Percentiles rank a stretch among this genome's conserved stretches.
Conservation (phyloP, 2,113 vertebrate species). For the Hiodon alosoides region DNA sequence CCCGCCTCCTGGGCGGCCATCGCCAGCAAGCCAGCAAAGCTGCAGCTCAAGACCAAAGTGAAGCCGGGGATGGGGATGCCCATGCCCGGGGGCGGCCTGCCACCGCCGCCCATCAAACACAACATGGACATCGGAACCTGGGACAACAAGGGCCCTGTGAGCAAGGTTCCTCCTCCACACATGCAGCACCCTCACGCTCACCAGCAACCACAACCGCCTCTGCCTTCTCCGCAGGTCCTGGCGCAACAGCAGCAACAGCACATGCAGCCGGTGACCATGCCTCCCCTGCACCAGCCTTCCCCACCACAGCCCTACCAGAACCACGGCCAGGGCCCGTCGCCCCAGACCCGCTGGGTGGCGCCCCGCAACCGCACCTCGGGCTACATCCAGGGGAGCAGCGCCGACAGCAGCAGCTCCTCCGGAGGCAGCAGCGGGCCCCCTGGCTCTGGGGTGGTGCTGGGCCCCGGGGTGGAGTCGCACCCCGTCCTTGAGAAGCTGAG, state of each 20-base stretch:
- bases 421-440: slow-evolving; percentile 58
- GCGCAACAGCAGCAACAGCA: slow-evolving; percentile 67
- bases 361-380: slow-evolving; percentile 79
- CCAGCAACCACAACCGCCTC: slow-evolving; percentile 38
- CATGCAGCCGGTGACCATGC: slow-evolving; percentile 77
- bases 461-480: slow-evolving; percentile 62
- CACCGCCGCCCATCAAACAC: slow-evolving; percentile 90
- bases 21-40: slow-evolving; percentile 89
- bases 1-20: slow-evolving; percentile 92
- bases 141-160: slow-evolving; percentile 83
- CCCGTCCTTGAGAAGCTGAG: slow-evolving; percentile 76
- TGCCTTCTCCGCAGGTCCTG: slow-evolving; percentile 66
- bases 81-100: slow-evolving; percentile 67
- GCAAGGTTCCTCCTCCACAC: slow-evolving; percentile 66
- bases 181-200: slow-evolving; percentile 31
- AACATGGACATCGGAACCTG: slow-evolving; percentile 97
- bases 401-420: slow-evolving; percentile 57
- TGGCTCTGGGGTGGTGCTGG: slow-evolving; percentile 43
- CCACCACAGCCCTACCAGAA: slow-evolving; percentile 76
- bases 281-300: slow-evolving; percentile 61
- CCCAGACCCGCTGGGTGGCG: slow-evolving; percentile 84
- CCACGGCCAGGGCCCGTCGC: slow-evolving; percentile 69
- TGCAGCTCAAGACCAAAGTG: slow-evolving; percentile 81
- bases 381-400: slow-evolving; percentile 69
- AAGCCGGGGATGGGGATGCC: slow-evolving; percentile 69